These are phyloP conservation scores for Caenorhabditis sulstoni DNA, from an alignment of 2,888 invertebrate genomes.

Conservation along the genomic window DNA sequence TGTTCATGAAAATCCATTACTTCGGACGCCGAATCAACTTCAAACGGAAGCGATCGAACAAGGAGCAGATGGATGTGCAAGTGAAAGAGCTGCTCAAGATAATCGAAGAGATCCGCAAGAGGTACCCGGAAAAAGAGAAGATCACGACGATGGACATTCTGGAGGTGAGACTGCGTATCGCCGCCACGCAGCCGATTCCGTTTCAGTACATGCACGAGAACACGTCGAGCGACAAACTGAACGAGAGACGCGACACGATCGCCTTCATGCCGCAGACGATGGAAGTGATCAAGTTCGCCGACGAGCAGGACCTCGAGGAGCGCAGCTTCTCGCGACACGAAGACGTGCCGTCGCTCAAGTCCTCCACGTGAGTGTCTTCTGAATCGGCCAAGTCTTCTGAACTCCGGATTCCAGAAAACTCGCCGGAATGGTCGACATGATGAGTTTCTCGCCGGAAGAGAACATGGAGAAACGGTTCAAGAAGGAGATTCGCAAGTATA, in stretches of 20 bases:
- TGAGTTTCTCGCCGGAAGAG: constrained; percentile 63
- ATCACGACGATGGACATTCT: constrained; percentile 79
- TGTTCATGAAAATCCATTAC: constrained; percentile 77
- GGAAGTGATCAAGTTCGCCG: constrained; percentile 69
- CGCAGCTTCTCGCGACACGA: constrained; percentile 65
- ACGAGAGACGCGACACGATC: constrained; percentile 78
- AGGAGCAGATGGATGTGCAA: constrained; percentile 77
- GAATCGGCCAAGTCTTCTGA: background rate
- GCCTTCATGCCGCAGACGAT: constrained; percentile 78
- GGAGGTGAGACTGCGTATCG: constrained; percentile 61
- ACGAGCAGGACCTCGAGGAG: constrained; percentile 74
- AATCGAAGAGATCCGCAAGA: constrained; percentile 77
- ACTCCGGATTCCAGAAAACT: constrained; percentile 42
- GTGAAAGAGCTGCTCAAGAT: constrained; percentile 79
- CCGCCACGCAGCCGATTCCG: background rate
- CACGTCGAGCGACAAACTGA: constrained; percentile 55
- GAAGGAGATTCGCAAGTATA: constrained; percentile 64
- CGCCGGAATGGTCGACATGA: constrained; percentile 59
- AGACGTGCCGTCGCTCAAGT: constrained; percentile 56
- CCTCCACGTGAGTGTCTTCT: constrained; percentile 28
- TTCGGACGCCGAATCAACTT: constrained; percentile 80
- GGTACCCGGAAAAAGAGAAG: constrained; percentile 78
- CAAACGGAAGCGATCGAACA: constrained; percentile 71
- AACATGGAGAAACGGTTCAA: constrained; percentile 65
- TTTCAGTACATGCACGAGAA: constrained; percentile 78